Evolutionary conservation across 2,888 invertebrate species (phyloP), one percentile per base, ranked within the genome.

Genomic region (Ophioninae sp.): DNA sequence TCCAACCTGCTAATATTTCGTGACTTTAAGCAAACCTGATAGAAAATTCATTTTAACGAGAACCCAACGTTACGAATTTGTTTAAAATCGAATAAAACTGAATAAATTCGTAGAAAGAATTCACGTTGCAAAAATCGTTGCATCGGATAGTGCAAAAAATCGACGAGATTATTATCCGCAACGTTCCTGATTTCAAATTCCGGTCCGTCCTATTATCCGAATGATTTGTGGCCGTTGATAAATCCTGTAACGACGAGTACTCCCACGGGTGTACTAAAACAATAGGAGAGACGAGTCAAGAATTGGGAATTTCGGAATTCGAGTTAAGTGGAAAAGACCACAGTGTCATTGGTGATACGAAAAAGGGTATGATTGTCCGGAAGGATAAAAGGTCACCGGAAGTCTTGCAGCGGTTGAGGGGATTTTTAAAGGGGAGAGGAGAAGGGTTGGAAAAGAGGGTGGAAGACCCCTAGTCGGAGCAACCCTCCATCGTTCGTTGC

Each of bases 351-450:
- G n/a, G 56, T 13, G 10, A n/a, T 39, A 56, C 21, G 37, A 61
- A 30, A 30, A n/a, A 44, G 44, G 23, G 23, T 17, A 20, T 23
- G 1, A 62, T 44, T 59, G 23, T 70, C 61, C 74, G 83, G 74
- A 79, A 83, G 72, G 83, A 85, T 79, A 76, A 86, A 87, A 87
- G 88, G 87, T 88, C 85, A 85, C 75, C 57, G 41, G 68, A 13
- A 17, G 86, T 87, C 86, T 86, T 86, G 56, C 17, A 7, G 23
- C 10, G n/a, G 69, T n/a, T 30, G 64, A 23, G 20, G 72, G 39
- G 61, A 59, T 75, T 78, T 67, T 17, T 3, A 30, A 17, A 1
- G 17, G 13, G 13, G 21, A 10, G 17, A 10, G 6, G 21, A 30
- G 30, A 10, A n/a, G 23, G 62, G n/a, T n/a, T 30, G 1, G 30